phyloP scores from a whole-genome alignment of 2,113 vertebrate genomes.

The Pomatorhinus ruficollis region DNA sequence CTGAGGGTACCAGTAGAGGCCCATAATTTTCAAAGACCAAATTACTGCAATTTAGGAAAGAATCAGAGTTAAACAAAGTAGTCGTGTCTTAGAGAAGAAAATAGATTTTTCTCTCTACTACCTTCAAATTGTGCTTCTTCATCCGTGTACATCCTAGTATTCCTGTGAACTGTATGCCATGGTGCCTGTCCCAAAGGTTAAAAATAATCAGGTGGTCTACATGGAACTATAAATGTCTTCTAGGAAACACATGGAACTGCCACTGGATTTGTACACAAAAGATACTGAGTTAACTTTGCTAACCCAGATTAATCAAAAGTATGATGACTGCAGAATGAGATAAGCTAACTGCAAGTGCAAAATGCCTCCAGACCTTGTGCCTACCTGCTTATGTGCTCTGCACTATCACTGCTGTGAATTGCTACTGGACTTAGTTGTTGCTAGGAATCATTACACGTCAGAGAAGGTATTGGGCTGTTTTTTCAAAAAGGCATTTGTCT shows the following conservation, averaged over 20 bases:
- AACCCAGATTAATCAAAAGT: neutral
- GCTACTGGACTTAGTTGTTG: neutral
- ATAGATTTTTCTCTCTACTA: neutral
- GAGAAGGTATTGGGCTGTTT: neutral
- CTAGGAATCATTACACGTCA: neutral
- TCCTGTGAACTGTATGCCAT: neutral
- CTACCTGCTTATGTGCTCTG: neutral
- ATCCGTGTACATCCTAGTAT: neutral
- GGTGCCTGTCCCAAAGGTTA: neutral
- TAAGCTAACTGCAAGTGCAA: neutral
- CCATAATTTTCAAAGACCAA: constrained; percentile 23
- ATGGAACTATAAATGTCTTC: neutral
- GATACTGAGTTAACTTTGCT: neutral
- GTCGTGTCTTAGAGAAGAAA: neutral
- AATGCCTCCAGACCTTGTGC: neutral
- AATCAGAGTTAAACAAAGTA: constrained; percentile 15
- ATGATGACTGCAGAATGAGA: neutral
- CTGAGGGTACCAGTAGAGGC: constrained; percentile 42
- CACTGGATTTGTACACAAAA: neutral
- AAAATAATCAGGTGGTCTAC: neutral
- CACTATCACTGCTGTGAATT: neutral
- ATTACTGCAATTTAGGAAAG: constrained; percentile 20
- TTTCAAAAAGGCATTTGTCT: neutral
- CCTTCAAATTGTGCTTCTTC: neutral
- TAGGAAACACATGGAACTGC: neutral